Conservation (phyloP, 2,888 invertebrate species). For the Eugnorisma glareosa region DNA sequence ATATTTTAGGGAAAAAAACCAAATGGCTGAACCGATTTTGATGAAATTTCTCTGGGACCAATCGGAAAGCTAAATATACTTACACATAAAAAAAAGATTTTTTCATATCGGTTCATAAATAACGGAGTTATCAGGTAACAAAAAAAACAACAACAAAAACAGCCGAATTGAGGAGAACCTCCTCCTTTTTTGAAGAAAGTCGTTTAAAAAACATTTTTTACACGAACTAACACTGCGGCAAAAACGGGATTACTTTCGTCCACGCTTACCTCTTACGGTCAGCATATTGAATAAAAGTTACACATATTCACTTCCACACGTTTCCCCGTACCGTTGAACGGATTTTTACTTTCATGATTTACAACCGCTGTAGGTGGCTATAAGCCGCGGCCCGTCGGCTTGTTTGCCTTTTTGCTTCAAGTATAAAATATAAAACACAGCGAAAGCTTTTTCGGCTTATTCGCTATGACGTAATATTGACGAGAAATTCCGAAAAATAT, state of each 20-base stretch:
- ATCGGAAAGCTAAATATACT: too few species aligned
- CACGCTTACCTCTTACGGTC: conserved; percentile 23
- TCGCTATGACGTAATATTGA: conserved; percentile 21
- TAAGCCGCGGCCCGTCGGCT: conserved; percentile 33
- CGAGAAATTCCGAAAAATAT: conserved; percentile 19
- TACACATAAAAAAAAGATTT: too few species aligned
- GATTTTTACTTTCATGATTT: conserved; percentile 58
- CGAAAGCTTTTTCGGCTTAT: conserved; percentile 31
- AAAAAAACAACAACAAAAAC: too few species aligned
- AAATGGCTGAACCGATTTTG: too few species aligned
- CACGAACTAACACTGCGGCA: background rate
- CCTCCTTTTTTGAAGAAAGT: too few species aligned
- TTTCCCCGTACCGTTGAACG: conserved; percentile 49
- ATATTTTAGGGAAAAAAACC: too few species aligned
- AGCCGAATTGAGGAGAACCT: too few species aligned
- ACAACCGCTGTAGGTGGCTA: conserved; percentile 59
- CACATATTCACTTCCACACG: conserved; percentile 35
- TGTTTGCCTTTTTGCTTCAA: conserved; percentile 49
- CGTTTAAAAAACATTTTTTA: background rate
- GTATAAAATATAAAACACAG: conserved; percentile 46
- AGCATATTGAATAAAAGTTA: conserved; percentile 44
- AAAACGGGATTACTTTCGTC: conserved; percentile 2
- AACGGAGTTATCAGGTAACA: too few species aligned
- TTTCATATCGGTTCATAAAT: too few species aligned
- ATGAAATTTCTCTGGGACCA: too few species aligned